These are phyloP conservation scores for Linnaemya vulpina DNA, from an alignment of 2,888 invertebrate species.

Conservation along the genomic window DNA sequence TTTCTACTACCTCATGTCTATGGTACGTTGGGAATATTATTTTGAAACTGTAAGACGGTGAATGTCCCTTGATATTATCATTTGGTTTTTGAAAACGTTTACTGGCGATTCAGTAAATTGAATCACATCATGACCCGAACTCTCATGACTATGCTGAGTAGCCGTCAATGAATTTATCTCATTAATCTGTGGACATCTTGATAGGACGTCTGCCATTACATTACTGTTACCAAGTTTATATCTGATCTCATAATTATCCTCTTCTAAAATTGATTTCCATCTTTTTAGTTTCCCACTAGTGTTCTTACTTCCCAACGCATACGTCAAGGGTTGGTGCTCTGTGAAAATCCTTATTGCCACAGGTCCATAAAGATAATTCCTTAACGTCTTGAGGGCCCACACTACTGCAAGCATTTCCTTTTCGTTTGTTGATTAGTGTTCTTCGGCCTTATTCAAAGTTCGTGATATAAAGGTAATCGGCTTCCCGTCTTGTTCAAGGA, in stretches of 20 bases:
- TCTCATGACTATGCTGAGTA: conserved; percentile 7
- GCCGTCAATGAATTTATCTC: conserved; percentile 10
- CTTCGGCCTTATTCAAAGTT: conserved; percentile 53
- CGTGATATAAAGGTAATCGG: conserved; percentile 58
- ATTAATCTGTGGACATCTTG: neutral
- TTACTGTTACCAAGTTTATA: conserved; percentile 27
- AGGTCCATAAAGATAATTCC: no score
- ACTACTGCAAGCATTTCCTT: no score
- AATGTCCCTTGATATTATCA: neutral
- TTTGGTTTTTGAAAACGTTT: no score
- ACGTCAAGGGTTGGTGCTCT: no score
- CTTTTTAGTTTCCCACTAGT: no score
- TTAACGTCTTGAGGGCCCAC: no score
- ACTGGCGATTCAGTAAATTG: conserved; percentile 15
- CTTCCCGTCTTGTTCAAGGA: conserved; percentile 34
- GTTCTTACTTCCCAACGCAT: no score
- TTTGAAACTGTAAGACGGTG: conserved; percentile 12
- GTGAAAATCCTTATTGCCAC: no score
- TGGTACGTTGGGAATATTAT: conserved; percentile 20
- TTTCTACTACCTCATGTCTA: conserved; percentile 19
- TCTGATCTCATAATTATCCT: conserved; percentile 44
- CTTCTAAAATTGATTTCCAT: no score
- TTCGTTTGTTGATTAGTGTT: no score
- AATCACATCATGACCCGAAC: conserved; percentile 2
- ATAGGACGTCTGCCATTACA: conserved; percentile 12